Base-by-base conservation (phyloP, 2,888 invertebrate species). In the Isotomurus palustris region DNA sequence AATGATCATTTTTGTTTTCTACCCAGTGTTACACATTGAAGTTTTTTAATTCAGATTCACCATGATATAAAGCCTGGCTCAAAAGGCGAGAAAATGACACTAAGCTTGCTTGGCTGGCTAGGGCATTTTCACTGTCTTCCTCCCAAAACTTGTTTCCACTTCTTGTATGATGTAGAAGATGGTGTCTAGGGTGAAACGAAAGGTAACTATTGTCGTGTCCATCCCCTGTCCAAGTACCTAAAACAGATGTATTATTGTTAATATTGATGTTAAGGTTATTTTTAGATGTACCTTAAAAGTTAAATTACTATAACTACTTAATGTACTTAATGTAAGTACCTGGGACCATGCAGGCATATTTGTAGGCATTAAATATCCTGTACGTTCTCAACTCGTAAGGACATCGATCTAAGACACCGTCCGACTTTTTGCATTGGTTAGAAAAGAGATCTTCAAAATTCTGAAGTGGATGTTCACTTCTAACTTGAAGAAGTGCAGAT, bases 171-270 rank as follows among this genome's bases (percentile, higher is more conserved):
- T 22, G 2, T 10, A 77, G 68, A 41, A 88, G 73, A 71, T 85
- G 80, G 14, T 83, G 83, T 40, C 85, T 78, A 12, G 82, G 81
- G 72, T 88, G 85, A 72, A 83, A 86, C 0, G 90, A 87, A 24
- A 94, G 64, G 8, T 86, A 73, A 1, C 90, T 91, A 77, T 87
- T 92, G 74, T 87, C 85, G 73, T 83, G 80, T 40, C 75, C 72
- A 72, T 88, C 88, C 12, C 88, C 90, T 19, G 90, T 87, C 91
- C 91, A 92, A 75, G 83, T 87, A 21, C 90, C 89, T 85, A 71
- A 48, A 60, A 78, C 77, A 12, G 3, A 36, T 24, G 12, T 21
- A 35, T n/a, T 29, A 29, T 19, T n/a, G n/a, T n/a, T n/a, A n/a
- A n/a, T 8, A 49, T 14, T 35, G 21, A 35, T 1, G 44, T 43